phyloP scores from a whole-genome alignment of 2,888 invertebrate species.

The Amblyjoppa fuscipennis region DNA sequence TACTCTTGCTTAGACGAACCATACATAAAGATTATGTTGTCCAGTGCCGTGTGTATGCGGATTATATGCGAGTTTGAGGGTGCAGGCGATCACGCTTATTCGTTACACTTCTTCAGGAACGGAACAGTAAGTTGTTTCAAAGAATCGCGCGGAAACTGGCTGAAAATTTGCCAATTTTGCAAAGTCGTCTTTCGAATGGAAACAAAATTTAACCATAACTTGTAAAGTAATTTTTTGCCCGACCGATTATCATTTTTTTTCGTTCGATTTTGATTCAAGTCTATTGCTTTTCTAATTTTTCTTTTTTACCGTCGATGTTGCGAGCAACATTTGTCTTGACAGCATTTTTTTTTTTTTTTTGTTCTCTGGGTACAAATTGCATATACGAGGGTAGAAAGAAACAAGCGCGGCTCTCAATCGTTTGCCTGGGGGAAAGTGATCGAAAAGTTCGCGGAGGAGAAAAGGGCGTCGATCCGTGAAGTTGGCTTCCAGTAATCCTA shows the following conservation, averaged over 20 bases:
- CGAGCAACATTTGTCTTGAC: neutral
- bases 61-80: constrained; percentile 28
- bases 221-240: neutral
- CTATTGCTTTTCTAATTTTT: neutral
- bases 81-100: constrained; percentile 18
- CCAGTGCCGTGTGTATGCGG: constrained; percentile 6
- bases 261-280: neutral
- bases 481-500: constrained; percentile 82
- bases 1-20: constrained; percentile 34
- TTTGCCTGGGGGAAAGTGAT: constrained; percentile 52
- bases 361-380: neutral
- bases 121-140: neutral
- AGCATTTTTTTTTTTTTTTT: neutral
- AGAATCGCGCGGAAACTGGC: neutral
- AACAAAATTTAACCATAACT: neutral
- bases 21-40: constrained; percentile 70
- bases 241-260: neutral
- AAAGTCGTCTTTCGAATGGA: neutral
- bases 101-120: constrained; percentile 12
- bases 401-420: constrained; percentile 13
- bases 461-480: constrained; percentile 82
- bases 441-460: constrained; percentile 53
- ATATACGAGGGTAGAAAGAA: constrained; percentile 5
- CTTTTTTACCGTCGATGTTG: neutral
- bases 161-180: neutral